Conservation (phyloP, 1,140 invertebrate genomes). For the Drosophila ercepeae region DNA sequence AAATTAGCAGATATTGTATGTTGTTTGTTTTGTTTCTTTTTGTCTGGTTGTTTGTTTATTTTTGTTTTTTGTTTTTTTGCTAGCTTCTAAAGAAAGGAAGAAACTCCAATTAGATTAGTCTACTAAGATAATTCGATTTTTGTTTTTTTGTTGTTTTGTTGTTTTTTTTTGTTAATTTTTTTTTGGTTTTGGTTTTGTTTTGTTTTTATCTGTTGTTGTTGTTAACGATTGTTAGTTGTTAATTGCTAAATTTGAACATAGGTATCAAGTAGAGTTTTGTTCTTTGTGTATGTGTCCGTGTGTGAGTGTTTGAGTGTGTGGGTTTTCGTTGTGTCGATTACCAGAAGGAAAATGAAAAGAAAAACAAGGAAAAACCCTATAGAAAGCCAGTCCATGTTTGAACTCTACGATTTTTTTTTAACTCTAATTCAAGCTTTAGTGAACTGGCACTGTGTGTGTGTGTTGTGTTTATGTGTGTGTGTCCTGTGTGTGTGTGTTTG, state of each 20-base stretch:
- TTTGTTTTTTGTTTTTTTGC: slow-evolving; percentile 48
- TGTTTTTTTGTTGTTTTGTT: slow-evolving; percentile 42
- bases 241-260: slow-evolving; percentile 81
- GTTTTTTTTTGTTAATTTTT: slow-evolving; percentile 18
- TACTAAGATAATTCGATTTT: slow-evolving; percentile 75
- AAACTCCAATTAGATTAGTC: slow-evolving; percentile 81
- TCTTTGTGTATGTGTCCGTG: slow-evolving; percentile 35
- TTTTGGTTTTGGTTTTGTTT: slow-evolving; percentile 31
- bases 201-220: slow-evolving; percentile 27
- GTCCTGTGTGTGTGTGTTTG: slow-evolving; percentile 28
- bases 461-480: neutral
- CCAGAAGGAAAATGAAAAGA: slow-evolving; percentile 60
- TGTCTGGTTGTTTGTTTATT: slow-evolving; percentile 45
- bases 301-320: slow-evolving; percentile 45
- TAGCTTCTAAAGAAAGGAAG: slow-evolving; percentile 81
- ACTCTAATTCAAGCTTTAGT: slow-evolving; percentile 59
- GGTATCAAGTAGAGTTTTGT: slow-evolving; percentile 74
- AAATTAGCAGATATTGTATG: slow-evolving; percentile 79
- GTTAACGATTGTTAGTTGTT: slow-evolving; percentile 77
- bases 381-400: slow-evolving; percentile 45
- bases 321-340: slow-evolving; percentile 48
- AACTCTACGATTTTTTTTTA: slow-evolving; percentile 24
- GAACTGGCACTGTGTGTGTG: slow-evolving; percentile 44
- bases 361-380: slow-evolving; percentile 34
- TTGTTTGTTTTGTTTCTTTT: slow-evolving; percentile 53